phyloP scores from a whole-genome alignment of 2,888 invertebrate species.

The Oxystoma pomonae region DNA sequence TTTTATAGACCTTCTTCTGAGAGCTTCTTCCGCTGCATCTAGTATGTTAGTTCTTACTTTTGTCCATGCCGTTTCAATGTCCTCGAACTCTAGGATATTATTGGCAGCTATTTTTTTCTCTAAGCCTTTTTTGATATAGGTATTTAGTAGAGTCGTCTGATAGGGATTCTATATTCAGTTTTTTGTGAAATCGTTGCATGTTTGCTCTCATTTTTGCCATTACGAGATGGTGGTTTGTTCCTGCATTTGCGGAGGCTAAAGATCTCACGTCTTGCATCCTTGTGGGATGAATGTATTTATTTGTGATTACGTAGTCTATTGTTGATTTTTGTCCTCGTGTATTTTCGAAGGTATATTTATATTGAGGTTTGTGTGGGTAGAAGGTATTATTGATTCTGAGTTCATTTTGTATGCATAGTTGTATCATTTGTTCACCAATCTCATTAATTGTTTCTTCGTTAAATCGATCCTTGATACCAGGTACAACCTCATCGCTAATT shows the following conservation, averaged over 20 bases:
- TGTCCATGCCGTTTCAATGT: too few relatives aligned
- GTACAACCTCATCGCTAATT: not conserved
- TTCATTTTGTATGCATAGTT: conserved; percentile 1
- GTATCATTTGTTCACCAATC: too few relatives aligned
- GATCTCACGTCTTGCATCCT: too few relatives aligned
- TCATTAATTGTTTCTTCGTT: conserved; percentile 1
- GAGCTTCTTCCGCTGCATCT: not conserved
- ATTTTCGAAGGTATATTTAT: not conserved
- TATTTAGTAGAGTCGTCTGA: not conserved
- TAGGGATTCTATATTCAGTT: not conserved
- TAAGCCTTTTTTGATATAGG: not conserved
- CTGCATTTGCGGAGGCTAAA: too few relatives aligned
- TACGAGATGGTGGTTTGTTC: too few relatives aligned
- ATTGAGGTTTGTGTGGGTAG: not conserved
- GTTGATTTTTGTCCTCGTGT: not conserved
- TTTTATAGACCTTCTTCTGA: not conserved
- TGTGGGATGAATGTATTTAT: too few relatives aligned
- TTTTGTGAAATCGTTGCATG: not conserved
- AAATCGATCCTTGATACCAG: not conserved
- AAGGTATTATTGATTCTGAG: conserved; percentile 1
- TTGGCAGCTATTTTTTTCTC: not conserved
- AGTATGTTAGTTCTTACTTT: not conserved
- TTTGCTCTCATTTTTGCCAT: too few relatives aligned
- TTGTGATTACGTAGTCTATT: not conserved
- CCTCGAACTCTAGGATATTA: not conserved